phyloP scores from a whole-genome alignment of 2,797 vertebrate species.

The Hippoglossus hippoglossus region DNA sequence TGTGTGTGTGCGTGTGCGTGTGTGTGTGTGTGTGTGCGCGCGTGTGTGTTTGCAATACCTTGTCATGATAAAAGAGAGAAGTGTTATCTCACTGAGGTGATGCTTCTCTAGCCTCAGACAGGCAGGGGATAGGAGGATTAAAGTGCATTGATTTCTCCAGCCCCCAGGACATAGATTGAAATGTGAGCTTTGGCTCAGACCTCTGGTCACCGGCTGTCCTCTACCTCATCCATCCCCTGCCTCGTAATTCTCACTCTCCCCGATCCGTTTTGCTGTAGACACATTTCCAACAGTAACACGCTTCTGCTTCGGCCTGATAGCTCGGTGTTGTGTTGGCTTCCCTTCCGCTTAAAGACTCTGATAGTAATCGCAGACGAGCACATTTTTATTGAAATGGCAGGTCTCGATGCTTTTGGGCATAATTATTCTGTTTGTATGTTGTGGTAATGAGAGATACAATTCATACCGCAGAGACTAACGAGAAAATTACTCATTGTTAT shows the following conservation, averaged over 20 bases:
- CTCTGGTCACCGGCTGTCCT: constrained; percentile 42
- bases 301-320: constrained; percentile 67
- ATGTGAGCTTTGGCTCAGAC: constrained; percentile 68
- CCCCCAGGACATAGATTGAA: constrained; percentile 75
- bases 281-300: constrained; percentile 43
- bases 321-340: constrained; percentile 29
- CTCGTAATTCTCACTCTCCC: constrained; percentile 57
- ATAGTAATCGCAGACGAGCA: constrained; percentile 33
- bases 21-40: constrained; percentile 16
- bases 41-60: constrained; percentile 39
- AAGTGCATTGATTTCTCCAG: constrained; percentile 73
- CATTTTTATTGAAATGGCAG: constrained; percentile 20
- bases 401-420: constrained; percentile 30
- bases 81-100: constrained; percentile 69
- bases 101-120: constrained; percentile 71
- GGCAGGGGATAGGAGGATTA: constrained; percentile 74
- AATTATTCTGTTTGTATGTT: constrained; percentile 22
- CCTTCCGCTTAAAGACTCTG: constrained; percentile 47
- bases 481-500: neutral
- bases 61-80: constrained; percentile 54
- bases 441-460: constrained; percentile 9
- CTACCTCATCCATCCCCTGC: constrained; percentile 50
- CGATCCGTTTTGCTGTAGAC: constrained; percentile 32
- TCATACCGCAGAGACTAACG: constrained; percentile 10
- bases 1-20: constrained; percentile 31